Evolutionary conservation across 2,888 invertebrate genomes (phyloP), one percentile per base, ranked within the genome.

Genomic region (Eulithis testata): DNA sequence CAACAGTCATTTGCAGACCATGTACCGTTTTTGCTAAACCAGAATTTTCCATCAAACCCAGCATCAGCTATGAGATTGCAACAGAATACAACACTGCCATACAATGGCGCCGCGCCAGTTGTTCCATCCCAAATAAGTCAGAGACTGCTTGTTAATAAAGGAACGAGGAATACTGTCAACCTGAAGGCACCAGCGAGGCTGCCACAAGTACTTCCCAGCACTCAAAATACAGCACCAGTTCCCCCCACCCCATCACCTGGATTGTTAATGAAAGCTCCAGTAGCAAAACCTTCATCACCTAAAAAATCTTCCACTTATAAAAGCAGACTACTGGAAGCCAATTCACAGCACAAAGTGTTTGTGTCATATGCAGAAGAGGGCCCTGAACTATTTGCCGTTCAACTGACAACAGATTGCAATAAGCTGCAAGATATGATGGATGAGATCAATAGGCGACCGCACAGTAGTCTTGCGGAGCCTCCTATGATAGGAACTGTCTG

Each of bases 281-380:
- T 73, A 40, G 72, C 70, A 12, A 87, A 86, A 73, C 83, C 83
- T 37, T 9, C 77, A 36, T 88, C 89, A 11, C 88, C 89, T 1
- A 91, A 89, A 72, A 94, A 90, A 71, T 90, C 89, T 0, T 83
- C 89, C 11, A 94, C 94, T 3, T 95, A 94, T 71, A 95, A 94
- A 76, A 94, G 94, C 64, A 85, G 87, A 70, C 74, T 89, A 8
- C 75, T 93, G 11, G 93, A 93, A 80, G 79, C 83, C 0, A 87
- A 89, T 58, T 93, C 94, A 0, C 93, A 94, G 69, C 95, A 97
- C 76, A 94, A 95, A 74, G 96, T 96, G 0, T 95, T 94, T 80
- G 95, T 97, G 1, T 96, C 97, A 21, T 96, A 94, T 83, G 95
- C 97, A 14, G 96, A 96, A 76, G 97, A 97, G 78, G 97, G 97